Percentiles rank a stretch among this genome's conserved stretches.
Evolutionary conservation across 2,797 vertebrate species (phyloP).

Genomic region (Echiichthys vipera): DNA sequence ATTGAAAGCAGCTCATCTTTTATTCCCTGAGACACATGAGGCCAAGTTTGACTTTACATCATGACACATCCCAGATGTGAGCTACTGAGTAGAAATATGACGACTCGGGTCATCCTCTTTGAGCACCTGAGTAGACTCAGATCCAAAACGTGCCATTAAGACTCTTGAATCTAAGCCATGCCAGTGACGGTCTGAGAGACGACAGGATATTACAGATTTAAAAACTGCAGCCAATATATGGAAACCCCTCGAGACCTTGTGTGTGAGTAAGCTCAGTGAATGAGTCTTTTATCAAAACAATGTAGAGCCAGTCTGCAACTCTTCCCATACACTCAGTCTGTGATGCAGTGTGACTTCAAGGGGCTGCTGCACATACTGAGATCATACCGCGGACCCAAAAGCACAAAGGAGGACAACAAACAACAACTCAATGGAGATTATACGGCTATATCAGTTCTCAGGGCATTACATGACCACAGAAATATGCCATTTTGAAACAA

Average conservation of each 20-base stretch:
- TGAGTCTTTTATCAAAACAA: conserved; percentile 53
- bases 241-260: conserved; percentile 48
- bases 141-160: conserved; percentile 50
- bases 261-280: conserved; percentile 65
- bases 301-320: conserved; percentile 45
- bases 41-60: conserved; percentile 59
- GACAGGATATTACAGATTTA: conserved; percentile 77
- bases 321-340: conserved; percentile 24
- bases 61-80: conserved; percentile 79
- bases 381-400: conserved; percentile 55
- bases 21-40: conserved; percentile 65
- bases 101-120: conserved; percentile 63
- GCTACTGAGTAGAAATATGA: conserved; percentile 59
- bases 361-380: conserved; percentile 43
- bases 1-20: conserved; percentile 70
- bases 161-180: conserved; percentile 62
- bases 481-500: conserved; percentile 71
- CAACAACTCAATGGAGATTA: conserved; percentile 46
- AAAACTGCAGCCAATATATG: conserved; percentile 64
- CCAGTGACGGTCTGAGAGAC: conserved; percentile 61
- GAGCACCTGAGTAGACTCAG: conserved; percentile 60
- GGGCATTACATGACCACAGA: conserved; percentile 66
- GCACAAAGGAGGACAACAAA: conserved; percentile 55
- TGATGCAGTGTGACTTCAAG: conserved; percentile 46
- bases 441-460: conserved; percentile 34